phyloP scores from a whole-genome alignment of 2,113 vertebrate species.

The Mus pahari region DNA sequence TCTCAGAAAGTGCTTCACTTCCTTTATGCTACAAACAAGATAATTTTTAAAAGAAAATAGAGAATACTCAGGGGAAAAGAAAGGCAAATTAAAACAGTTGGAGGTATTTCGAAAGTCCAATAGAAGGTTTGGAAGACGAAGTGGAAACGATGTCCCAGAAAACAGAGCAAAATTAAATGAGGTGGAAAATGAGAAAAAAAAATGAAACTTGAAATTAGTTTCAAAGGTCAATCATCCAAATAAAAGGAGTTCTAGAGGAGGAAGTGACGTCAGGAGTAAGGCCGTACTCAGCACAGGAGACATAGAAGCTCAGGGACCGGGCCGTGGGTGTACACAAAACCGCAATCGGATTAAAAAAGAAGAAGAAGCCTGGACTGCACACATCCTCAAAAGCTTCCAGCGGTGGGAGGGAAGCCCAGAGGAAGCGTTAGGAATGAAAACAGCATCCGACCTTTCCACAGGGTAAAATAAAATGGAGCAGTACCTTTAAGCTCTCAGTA shows the following conservation, averaged over 20 bases:
- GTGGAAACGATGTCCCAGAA: slow-evolving; percentile 36
- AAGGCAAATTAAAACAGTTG: slow-evolving; percentile 36
- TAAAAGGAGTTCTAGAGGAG: slow-evolving; percentile 7
- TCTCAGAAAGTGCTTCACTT: slow-evolving; percentile 33
- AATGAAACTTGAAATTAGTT: slow-evolving; percentile 63
- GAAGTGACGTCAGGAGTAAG: slow-evolving; percentile 15
- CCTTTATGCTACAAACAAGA: slow-evolving; percentile 6
- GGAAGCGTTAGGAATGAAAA: slow-evolving; percentile 33
- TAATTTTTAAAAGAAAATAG: not conserved
- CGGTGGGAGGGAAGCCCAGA: not conserved
- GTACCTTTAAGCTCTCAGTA: not conserved
- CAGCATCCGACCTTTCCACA: not conserved
- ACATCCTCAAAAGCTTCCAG: not conserved
- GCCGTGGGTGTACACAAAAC: not conserved
- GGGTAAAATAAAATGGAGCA: slow-evolving; percentile 29
- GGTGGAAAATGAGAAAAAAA: slow-evolving; percentile 62
- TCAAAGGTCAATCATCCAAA: slow-evolving; percentile 58
- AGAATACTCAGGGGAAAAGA: not conserved
- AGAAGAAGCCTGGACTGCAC: not conserved
- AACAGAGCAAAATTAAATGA: slow-evolving; percentile 63
- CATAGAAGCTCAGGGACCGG: not conserved
- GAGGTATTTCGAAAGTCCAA: slow-evolving; percentile 35
- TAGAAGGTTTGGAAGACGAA: slow-evolving; percentile 33
- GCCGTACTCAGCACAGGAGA: not conserved
- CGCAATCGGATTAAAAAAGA: not conserved